Evolutionary conservation across 2,797 vertebrate genomes (phyloP), one percentile per base, ranked within the genome.

Genomic region (Myotis myotis): DNA sequence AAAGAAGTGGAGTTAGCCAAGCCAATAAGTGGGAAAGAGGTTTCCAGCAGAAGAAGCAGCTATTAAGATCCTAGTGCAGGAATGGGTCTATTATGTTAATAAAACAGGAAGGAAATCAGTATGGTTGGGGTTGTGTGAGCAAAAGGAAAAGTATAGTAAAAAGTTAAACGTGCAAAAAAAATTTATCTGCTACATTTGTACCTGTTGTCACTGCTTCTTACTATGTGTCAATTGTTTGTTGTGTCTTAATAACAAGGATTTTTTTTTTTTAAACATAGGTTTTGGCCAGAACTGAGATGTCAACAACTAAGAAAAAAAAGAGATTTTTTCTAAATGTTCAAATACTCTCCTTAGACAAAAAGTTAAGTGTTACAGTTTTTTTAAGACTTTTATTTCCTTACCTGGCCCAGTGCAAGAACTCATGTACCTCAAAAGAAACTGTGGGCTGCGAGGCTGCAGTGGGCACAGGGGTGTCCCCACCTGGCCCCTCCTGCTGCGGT

Each of bases 311-410:
- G 28, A 55, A 75, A 1, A 41, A 9, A 0, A 87, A 95, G 47
- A 81, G 80, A 6, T 12, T 51, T 41, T 96, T 83, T 57, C 89
- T 98, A 28, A 49, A 93, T 36, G 98, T 98, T 49, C 97, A 98
- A 70, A 98, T 99, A 84, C 84, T 98, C 28, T 97, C 97, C 28
- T 70, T 98, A 92, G 79, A 98, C 47, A 93, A 98, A 95, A 97
- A 98, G 98, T 98, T 98, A 97, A 98, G 98, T 98, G 36, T 95
- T 36, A 6, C 20, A 1, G 36, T n/a, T 86, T 57, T 53, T 83
- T 51, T 23, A 33, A 76, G 81, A 10, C 4, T 41, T 51, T 47
- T 89, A n/a, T 17, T 74, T 33, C 16, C 28, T 10, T 51, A 7
- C 25, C 25, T 30, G 57, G 25, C 25, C 11, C 2, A 60, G 57